Conservation (phyloP, 2,888 invertebrate species). For the Chironomus tentans region DNA sequence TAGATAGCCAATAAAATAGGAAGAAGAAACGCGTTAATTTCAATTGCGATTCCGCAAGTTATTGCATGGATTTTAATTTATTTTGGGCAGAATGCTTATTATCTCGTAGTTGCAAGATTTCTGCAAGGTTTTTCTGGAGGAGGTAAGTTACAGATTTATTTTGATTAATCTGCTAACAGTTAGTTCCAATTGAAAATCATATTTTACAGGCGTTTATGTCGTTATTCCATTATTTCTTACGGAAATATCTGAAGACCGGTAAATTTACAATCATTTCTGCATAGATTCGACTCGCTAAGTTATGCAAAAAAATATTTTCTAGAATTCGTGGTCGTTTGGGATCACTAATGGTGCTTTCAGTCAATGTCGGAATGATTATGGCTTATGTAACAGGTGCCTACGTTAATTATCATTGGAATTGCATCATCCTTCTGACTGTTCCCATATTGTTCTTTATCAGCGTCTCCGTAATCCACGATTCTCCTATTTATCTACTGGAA, state of each 20-base stretch:
- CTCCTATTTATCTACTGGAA: constrained; percentile 9
- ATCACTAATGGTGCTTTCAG: constrained; percentile 36
- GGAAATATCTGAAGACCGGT: constrained; percentile 38
- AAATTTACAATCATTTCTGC: not conserved
- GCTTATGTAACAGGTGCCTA: not conserved
- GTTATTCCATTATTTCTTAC: constrained; percentile 37
- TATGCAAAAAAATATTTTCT: not conserved
- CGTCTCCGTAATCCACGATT: constrained; percentile 1
- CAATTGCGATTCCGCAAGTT: constrained; percentile 1
- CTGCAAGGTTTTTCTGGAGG: constrained; percentile 27
- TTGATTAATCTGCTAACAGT: not conserved
- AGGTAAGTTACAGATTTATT: not conserved
- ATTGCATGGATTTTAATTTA: constrained; percentile 27
- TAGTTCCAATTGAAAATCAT: not conserved
- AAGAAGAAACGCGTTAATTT: not conserved
- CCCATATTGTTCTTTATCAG: not conserved
- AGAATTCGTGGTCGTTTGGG: constrained; percentile 39
- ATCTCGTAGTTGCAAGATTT: constrained; percentile 24
- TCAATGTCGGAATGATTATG: constrained; percentile 36
- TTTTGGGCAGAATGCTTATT: constrained; percentile 12
- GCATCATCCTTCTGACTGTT: not conserved
- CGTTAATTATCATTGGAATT: not conserved
- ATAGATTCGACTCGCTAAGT: not conserved
- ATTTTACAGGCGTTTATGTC: not conserved
- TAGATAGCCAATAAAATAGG: not conserved